A percentile compares a stretch with the other conserved stretches of the same genome.
These are phyloP conservation scores for Watsonalla binaria DNA, from an alignment of 2,888 invertebrate species.

Conservation along the genomic window DNA sequence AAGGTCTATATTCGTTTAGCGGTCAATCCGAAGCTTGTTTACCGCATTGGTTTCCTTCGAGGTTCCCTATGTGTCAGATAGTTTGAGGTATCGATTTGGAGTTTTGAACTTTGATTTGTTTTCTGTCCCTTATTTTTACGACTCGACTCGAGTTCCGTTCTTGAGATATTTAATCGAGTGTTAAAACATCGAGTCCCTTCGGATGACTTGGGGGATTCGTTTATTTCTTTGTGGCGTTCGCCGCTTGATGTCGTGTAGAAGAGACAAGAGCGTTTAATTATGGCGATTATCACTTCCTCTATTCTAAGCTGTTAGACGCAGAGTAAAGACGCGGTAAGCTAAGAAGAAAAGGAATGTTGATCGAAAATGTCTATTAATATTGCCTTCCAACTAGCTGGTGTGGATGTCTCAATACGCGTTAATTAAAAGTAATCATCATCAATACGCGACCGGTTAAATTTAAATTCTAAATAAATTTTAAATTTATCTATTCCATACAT, in stretches of 20 bases:
- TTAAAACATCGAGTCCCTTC: neutral
- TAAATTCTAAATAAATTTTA: no score
- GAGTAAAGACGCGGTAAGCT: neutral
- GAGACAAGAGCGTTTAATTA: conserved; percentile 20
- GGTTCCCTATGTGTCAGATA: conserved; percentile 42
- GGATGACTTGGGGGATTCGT: conserved; percentile 1
- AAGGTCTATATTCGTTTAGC: conserved; percentile 30
- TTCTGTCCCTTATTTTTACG: conserved; percentile 21
- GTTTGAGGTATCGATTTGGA: conserved; percentile 47
- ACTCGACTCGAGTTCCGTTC: conserved; percentile 8
- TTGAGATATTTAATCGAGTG: neutral
- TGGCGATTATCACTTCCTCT: conserved; percentile 17
- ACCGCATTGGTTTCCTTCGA: conserved; percentile 14
- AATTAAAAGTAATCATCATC: no score
- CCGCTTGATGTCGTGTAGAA: conserved; percentile 12
- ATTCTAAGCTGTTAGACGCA: conserved; percentile 13
- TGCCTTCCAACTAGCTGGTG: neutral
- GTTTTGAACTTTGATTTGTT: conserved; percentile 41
- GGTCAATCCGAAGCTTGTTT: conserved; percentile 10
- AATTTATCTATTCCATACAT: no score
- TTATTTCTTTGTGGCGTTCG: conserved; percentile 7
- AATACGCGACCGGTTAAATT: no score
- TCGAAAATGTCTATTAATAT: neutral
- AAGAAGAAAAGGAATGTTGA: neutral
- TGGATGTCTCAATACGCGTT: neutral